phyloP scores from a whole-genome alignment of 2,888 invertebrate species.

The Norana najaformis region DNA sequence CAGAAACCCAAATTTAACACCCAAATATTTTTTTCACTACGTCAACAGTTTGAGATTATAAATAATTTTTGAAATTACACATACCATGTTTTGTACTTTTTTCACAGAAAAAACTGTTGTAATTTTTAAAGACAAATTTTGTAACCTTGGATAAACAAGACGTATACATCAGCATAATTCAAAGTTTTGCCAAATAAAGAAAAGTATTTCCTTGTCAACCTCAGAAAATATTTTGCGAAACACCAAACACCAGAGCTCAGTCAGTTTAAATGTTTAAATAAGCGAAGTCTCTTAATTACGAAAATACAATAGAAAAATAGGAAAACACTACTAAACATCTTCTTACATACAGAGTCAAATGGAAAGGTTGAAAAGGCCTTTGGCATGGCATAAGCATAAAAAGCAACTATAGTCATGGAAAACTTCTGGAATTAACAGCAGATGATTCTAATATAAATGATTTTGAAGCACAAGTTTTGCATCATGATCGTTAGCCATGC shows the following conservation, averaged over 20 bases:
- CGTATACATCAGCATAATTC: background rate
- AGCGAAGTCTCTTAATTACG: background rate
- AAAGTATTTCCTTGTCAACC: background rate
- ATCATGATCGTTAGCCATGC: background rate
- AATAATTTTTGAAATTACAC: background rate
- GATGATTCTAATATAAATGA: background rate
- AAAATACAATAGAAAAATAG: background rate
- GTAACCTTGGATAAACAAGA: background rate
- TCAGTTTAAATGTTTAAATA: background rate
- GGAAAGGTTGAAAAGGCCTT: background rate
- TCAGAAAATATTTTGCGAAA: slow-evolving; percentile 2
- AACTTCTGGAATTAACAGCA: background rate
- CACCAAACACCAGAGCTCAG: background rate
- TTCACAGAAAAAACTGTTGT: background rate
- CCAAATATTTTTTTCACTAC: background rate
- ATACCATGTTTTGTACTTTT: background rate
- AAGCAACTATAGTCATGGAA: background rate
- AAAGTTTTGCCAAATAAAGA: background rate
- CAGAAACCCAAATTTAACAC: background rate
- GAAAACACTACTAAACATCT: background rate
- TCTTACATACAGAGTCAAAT: background rate
- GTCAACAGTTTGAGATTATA: background rate
- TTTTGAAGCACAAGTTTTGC: background rate
- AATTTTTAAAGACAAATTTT: background rate
- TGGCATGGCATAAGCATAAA: background rate